A percentile compares a stretch with the other conserved stretches of the same genome.
These are phyloP conservation scores for Athripsodes cinereus DNA, from an alignment of 2,888 invertebrate species.

Conservation along the genomic window DNA sequence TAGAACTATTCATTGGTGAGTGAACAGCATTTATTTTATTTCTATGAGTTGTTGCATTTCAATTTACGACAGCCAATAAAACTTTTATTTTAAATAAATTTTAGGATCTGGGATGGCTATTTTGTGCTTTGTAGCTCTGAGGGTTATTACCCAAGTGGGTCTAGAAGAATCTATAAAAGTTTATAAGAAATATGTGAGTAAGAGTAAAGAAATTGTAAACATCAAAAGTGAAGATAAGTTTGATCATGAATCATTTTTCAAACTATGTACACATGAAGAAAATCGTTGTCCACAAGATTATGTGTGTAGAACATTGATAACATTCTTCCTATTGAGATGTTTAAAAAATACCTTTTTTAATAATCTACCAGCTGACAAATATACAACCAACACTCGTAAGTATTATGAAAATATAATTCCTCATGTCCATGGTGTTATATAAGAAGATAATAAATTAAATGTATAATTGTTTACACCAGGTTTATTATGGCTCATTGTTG, in stretches of 20 bases:
- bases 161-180: constrained; percentile 45
- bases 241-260: constrained; percentile 47
- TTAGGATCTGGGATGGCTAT: constrained; percentile 75
- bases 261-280: constrained; percentile 60
- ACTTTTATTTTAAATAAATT: constrained; percentile 21
- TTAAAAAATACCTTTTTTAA: constrained; percentile 59
- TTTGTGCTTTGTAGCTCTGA: constrained; percentile 65
- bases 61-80: not conserved
- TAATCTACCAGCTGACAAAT: too few relatives aligned
- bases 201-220: constrained; percentile 30
- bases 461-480: too few relatives aligned
- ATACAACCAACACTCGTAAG: too few relatives aligned
- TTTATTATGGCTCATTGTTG: too few relatives aligned
- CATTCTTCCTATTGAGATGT: constrained; percentile 65
- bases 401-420: too few relatives aligned
- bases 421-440: too few relatives aligned
- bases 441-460: too few relatives aligned
- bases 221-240: constrained; percentile 34
- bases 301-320: constrained; percentile 70
- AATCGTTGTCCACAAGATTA: constrained; percentile 61
- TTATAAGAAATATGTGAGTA: constrained; percentile 40
- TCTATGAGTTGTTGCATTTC: not conserved
- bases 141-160: constrained; percentile 69
- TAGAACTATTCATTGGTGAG: constrained; percentile 67
- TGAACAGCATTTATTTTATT: not conserved